Conservation (phyloP, 2,113 vertebrate genomes). For the Bungarus multicinctus region DNA sequence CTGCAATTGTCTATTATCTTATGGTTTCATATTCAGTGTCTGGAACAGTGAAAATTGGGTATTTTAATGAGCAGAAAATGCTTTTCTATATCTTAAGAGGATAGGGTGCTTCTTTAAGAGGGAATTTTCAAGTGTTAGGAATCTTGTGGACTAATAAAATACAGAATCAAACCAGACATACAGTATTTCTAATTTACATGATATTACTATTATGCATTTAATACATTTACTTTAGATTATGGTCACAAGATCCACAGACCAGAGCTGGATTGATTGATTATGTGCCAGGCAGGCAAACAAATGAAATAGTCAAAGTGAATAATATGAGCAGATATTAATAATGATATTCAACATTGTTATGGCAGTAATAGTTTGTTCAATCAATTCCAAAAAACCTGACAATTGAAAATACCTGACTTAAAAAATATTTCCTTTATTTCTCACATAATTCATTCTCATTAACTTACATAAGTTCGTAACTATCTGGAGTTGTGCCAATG, state of each 20-base stretch:
- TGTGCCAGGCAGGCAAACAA: background rate
- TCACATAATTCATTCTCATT: constrained; percentile 12
- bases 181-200: background rate
- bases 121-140: background rate
- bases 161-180: background rate
- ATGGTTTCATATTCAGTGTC: background rate
- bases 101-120: background rate
- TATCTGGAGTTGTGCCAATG: constrained; percentile 96
- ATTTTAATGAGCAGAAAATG: background rate
- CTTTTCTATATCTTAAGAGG: background rate
- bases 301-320: background rate
- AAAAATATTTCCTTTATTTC: background rate
- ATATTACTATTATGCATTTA: background rate
- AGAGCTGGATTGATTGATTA: background rate
- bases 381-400: constrained; percentile 7
- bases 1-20: background rate
- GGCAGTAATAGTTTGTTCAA: background rate
- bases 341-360: background rate
- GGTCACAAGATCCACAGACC: background rate
- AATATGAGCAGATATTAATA: background rate
- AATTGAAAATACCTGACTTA: background rate
- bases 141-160: background rate
- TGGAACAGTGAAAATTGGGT: background rate
- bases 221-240: background rate
- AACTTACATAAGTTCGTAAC: constrained; percentile 92